Base-by-base conservation (phyloP, 2,797 vertebrate genomes). In the Emydoidea blandingii region DNA sequence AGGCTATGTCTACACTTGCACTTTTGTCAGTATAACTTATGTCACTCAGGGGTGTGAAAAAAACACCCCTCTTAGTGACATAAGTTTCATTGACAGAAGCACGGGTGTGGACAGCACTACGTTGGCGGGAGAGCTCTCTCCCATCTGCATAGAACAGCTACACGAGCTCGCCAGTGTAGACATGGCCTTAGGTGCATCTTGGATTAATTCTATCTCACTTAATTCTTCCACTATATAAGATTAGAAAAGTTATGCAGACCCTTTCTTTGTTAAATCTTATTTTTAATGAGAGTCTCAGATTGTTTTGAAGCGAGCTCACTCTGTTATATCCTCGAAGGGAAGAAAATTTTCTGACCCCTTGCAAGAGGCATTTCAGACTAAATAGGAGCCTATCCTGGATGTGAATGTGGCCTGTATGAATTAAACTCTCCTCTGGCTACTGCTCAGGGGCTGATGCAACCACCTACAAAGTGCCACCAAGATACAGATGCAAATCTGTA, bases 381-480 rank as follows among this genome's bases (percentile, higher is more conserved):
- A 90, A 65, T 1, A 12, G 78, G 85, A 92, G 47, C 52, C 34
- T 79, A 31, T 11, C n/a, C 41, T n/a, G 23, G 31, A 88, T 62
- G 31, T 62, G 31, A 62, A 62, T 34, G 59, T 62, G 31, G 59
- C 31, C 3, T 31, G 31, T 62, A 34, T 31, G 14, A 31, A 62
- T 62, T 97, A 18, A 93, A 98, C 86, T 99, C 99, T 14, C 98
- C 91, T 1, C n/a, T 97, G 65, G 56, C 80, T 2, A 56, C 57
- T 1, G 98, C 98, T 12, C 62, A 19, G 2, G 99, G 99, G 1
- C 23, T 98, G 1, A 54, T 25, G 57, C 8, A 2, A 4, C 47
- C 21, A 47, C 79, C 21, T 18, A 3, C 25, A 74, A 44, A 59
- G n/a, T 72, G 16, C 3, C 29, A 1, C 2, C 5, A 2, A 0